Conservation (phyloP, 2,888 invertebrate species). For the Hecatera dysodea region DNA sequence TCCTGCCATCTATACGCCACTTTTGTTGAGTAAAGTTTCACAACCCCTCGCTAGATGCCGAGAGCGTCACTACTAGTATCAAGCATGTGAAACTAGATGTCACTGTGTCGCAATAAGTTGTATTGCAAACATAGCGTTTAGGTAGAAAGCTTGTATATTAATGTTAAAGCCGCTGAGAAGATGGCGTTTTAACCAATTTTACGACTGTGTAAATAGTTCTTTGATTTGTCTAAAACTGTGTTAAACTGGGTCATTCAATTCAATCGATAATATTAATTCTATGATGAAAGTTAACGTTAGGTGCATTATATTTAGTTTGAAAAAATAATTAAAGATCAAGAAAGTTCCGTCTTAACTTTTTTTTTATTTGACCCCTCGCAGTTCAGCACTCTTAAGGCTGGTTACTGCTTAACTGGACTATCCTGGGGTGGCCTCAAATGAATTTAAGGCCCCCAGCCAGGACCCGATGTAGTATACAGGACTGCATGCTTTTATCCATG, state of each 20-base stretch:
- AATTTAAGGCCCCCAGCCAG: too few species aligned
- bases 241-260: neutral
- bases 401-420: too few species aligned
- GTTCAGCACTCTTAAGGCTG: too few species aligned
- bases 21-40: constrained; percentile 3
- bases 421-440: too few species aligned
- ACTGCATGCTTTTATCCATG: too few species aligned
- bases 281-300: neutral
- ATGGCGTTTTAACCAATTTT: constrained; percentile 44
- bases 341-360: too few species aligned
- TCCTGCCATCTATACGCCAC: constrained; percentile 24
- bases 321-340: too few species aligned
- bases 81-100: neutral
- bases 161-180: constrained; percentile 43
- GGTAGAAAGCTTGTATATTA: neutral
- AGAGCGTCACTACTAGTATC: neutral
- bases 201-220: neutral
- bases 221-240: neutral
- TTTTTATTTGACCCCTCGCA: too few species aligned
- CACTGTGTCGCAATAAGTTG: neutral
- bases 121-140: too few species aligned
- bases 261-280: neutral
- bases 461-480: too few species aligned
- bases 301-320: neutral
- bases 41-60: constrained; percentile 59